Percentiles rank a stretch among this genome's conserved stretches.
These are phyloP conservation scores for Adelosebastes latens DNA, from an alignment of 2,797 vertebrate species.

Conservation along the genomic window DNA sequence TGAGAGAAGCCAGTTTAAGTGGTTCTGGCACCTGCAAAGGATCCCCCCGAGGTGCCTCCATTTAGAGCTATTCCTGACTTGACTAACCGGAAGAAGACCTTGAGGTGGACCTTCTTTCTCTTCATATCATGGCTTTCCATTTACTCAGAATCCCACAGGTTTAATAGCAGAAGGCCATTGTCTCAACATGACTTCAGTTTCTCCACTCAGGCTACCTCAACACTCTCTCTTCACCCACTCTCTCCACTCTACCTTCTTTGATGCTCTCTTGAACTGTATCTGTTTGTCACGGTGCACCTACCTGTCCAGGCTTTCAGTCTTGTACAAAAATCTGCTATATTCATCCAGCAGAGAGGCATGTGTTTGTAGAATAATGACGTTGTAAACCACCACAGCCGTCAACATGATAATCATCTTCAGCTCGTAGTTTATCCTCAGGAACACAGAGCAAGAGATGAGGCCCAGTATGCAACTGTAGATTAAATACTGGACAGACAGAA, in stretches of 20 bases:
- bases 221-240: not conserved
- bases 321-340: slow-evolving; percentile 90
- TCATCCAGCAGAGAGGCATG: slow-evolving; percentile 89
- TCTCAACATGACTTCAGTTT: not conserved
- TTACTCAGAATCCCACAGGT: not conserved
- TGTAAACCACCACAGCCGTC: slow-evolving; percentile 90
- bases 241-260: not conserved
- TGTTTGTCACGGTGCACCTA: slow-evolving; percentile 59
- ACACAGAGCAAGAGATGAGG: slow-evolving; percentile 93
- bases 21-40: not conserved
- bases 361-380: slow-evolving; percentile 91
- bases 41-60: not conserved
- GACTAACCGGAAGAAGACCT: not conserved
- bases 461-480: slow-evolving; percentile 96
- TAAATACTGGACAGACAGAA: slow-evolving; percentile 86
- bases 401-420: slow-evolving; percentile 95
- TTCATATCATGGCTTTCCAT: not conserved
- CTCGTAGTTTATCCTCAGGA: slow-evolving; percentile 95
- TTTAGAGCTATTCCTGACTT: slow-evolving; percentile 12
- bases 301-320: slow-evolving; percentile 86
- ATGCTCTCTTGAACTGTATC: not conserved
- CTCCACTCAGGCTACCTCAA: not conserved
- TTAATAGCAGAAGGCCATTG: not conserved
- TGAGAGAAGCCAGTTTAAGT: slow-evolving; percentile 5
- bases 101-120: not conserved